Conservation (phyloP, 2,888 invertebrate genomes). For the Phalera bucephala region DNA sequence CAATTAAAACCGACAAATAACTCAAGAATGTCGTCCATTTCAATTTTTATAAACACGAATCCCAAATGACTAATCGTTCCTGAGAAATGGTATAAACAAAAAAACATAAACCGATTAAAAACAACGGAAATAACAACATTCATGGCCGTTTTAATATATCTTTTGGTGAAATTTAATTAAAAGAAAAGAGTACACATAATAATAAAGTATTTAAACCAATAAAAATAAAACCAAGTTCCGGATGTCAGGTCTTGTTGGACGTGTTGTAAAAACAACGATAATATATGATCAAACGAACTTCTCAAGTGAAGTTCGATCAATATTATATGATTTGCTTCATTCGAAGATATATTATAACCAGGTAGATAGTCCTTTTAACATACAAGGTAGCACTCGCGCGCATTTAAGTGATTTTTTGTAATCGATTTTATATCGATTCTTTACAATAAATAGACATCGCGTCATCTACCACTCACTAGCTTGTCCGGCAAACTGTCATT, state of each 20-base stretch:
- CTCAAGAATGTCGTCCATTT: conserved; percentile 36
- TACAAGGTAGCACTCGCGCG: too few relatives aligned
- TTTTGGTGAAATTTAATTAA: conserved; percentile 38
- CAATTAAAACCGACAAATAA: conserved; percentile 60
- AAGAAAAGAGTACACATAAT: conserved; percentile 29
- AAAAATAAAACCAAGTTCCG: conserved; percentile 62
- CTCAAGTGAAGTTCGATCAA: too few relatives aligned
- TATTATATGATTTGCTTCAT: too few relatives aligned
- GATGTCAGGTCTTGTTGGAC: conserved; percentile 65
- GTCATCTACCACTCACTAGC: too few relatives aligned
- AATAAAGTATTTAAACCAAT: conserved; percentile 44
- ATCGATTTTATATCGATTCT: too few relatives aligned
- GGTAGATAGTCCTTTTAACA: too few relatives aligned
- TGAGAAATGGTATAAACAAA: conserved; percentile 34
- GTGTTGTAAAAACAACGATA: conserved; percentile 72
- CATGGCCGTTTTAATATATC: conserved; percentile 42
- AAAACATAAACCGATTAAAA: conserved; percentile 31
- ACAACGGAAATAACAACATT: conserved; percentile 37
- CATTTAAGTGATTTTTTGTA: too few relatives aligned
- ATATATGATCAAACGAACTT: too few relatives aligned
- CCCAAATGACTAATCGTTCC: conserved; percentile 35
- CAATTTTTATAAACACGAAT: conserved; percentile 37
- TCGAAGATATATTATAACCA: too few relatives aligned
- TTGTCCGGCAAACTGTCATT: too few relatives aligned
- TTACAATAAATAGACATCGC: too few relatives aligned